Conservation (phyloP, 2,888 invertebrate genomes). For the Achlya flavicornis region DNA sequence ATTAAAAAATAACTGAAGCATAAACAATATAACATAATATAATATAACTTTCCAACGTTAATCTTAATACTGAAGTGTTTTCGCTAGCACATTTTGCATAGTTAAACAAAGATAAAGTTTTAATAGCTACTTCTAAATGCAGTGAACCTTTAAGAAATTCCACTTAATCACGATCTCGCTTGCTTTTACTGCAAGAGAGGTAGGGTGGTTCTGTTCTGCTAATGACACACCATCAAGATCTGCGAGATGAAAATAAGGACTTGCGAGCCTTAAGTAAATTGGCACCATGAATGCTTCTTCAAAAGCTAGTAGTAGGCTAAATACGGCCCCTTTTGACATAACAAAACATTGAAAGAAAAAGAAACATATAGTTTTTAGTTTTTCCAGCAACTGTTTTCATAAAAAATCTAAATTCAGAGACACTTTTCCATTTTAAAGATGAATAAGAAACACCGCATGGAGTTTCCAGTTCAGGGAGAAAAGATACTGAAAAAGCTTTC, state of each 20-base stretch:
- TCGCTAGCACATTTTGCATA: not conserved
- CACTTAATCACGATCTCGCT: constrained; percentile 8
- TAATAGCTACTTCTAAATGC: constrained; percentile 5
- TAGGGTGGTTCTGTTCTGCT: not conserved
- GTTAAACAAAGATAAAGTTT: not conserved
- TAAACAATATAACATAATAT: too few relatives aligned
- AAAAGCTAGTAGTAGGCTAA: not conserved
- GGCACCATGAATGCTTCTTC: not conserved
- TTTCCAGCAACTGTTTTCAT: not conserved
- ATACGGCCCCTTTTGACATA: not conserved
- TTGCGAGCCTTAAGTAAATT: not conserved
- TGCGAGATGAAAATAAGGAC: too few relatives aligned
- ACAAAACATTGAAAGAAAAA: not conserved
- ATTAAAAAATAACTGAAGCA: too few relatives aligned
- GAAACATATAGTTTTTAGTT: not conserved
- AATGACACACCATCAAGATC: not conserved
- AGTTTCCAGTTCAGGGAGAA: not conserved
- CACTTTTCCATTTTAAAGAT: not conserved
- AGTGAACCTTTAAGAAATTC: constrained; percentile 10
- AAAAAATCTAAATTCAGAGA: not conserved
- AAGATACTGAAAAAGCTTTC: not conserved
- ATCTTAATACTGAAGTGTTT: too few relatives aligned
- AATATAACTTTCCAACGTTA: too few relatives aligned
- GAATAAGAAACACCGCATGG: not conserved
- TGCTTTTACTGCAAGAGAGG: not conserved